These are phyloP conservation scores for Cheilosia vulpina DNA, from an alignment of 2,888 invertebrate genomes.

Conservation along the genomic window DNA sequence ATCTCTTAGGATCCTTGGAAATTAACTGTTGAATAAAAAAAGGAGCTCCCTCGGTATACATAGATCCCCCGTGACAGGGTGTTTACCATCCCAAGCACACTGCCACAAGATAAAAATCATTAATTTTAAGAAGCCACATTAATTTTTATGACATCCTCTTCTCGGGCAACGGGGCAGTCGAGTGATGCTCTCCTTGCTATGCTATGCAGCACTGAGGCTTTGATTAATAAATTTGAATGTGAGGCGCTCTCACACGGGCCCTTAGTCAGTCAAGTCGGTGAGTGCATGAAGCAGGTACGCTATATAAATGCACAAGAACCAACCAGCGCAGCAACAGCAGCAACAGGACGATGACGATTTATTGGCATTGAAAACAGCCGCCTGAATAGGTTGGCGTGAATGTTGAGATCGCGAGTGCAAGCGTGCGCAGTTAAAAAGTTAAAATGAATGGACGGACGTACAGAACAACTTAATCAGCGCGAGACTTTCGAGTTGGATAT, in stretches of 20 bases:
- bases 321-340: constrained; percentile 26
- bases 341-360: constrained; percentile 72
- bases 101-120: constrained; percentile 75
- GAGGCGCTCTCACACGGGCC: constrained; percentile 55
- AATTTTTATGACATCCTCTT: constrained; percentile 74
- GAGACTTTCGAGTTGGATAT: constrained; percentile 19
- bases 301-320: constrained; percentile 14
- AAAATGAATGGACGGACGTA: constrained; percentile 70
- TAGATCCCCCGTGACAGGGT: constrained; percentile 67
- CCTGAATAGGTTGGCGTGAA: constrained; percentile 71
- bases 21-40: constrained; percentile 36
- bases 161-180: constrained; percentile 5
- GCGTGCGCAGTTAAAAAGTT: constrained; percentile 73
- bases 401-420: constrained; percentile 72
- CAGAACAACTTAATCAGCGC: constrained; percentile 73
- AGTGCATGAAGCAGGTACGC: constrained; percentile 72
- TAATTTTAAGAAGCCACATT: constrained; percentile 75
- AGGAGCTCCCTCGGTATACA: constrained; percentile 26
- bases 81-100: constrained; percentile 60
- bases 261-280: constrained; percentile 43
- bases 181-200: background rate
- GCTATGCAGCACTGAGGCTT: constrained; percentile 29
- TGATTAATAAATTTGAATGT: constrained; percentile 73
- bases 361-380: constrained; percentile 74
- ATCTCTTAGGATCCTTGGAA: constrained; percentile 60